These are phyloP conservation scores for Tipula confusa DNA, from an alignment of 2,888 invertebrate genomes.

Conservation along the genomic window DNA sequence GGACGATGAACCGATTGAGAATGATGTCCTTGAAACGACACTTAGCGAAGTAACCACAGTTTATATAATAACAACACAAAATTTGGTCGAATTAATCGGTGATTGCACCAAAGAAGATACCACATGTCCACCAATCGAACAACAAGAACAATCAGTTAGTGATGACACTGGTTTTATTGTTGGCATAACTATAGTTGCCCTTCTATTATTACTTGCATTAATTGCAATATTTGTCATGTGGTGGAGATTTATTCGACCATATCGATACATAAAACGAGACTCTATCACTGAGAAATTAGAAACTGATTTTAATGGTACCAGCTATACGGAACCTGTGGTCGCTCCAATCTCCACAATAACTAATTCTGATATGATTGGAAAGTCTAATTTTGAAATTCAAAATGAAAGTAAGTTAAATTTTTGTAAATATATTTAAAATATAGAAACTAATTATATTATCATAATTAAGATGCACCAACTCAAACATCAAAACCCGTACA, in stretches of 20 bases:
- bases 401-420: not conserved
- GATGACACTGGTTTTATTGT: not conserved
- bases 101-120: not conserved
- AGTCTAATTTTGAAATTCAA: not conserved
- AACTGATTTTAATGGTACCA: not conserved
- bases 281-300: not conserved
- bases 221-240: not conserved
- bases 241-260: conserved; percentile 3
- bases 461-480: not conserved
- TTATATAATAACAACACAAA: not conserved
- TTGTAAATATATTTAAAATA: not conserved
- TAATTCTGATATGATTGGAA: not conserved
- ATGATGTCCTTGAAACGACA: not conserved
- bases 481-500: not conserved
- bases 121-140: not conserved
- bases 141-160: not conserved
- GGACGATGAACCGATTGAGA: not conserved
- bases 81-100: not conserved
- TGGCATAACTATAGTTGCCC: not conserved
- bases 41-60: not conserved
- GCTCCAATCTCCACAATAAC: not conserved
- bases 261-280: not conserved
- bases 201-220: not conserved
- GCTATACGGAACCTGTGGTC: not conserved
- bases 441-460: not conserved